Conservation (phyloP, 2,888 invertebrate genomes). For the Drosophila cognata region DNA sequence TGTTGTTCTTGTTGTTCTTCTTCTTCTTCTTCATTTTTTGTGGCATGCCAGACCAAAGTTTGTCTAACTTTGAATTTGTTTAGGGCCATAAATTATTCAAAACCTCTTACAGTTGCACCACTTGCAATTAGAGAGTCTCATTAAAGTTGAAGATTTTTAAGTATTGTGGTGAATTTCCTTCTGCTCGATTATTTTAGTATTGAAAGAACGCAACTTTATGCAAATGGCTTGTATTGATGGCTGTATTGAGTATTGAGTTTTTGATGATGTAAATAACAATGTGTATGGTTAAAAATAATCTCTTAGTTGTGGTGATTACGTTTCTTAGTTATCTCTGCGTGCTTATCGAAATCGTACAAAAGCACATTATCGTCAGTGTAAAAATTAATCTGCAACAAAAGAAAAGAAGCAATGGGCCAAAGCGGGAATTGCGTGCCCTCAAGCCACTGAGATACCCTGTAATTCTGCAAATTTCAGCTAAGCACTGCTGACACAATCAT, state of each 20-base stretch:
- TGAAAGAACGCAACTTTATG: background rate
- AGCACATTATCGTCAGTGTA: constrained; percentile 12
- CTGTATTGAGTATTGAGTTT: background rate
- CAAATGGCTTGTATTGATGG: background rate
- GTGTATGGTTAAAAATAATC: constrained; percentile 8
- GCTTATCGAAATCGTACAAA: constrained; percentile 43
- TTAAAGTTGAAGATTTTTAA: constrained; percentile 17
- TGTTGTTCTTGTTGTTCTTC: constrained; percentile 1
- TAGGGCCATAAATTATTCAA: constrained; percentile 43
- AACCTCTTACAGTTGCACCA: constrained; percentile 28
- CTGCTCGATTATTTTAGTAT: background rate
- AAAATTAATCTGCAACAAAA: constrained; percentile 17
- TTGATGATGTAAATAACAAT: background rate
- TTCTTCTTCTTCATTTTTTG: background rate
- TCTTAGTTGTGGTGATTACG: constrained; percentile 19
- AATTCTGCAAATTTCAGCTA: background rate
- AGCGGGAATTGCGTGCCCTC: background rate
- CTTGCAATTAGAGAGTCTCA: constrained; percentile 45
- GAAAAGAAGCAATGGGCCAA: constrained; percentile 36
- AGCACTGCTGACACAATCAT: background rate
- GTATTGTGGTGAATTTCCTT: background rate
- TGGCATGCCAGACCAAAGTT: constrained; percentile 53
- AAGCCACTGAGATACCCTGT: constrained; percentile 19
- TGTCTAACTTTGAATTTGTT: constrained; percentile 60
- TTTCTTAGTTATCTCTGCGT: constrained; percentile 36